phyloP scores from a whole-genome alignment of 2,888 invertebrate species.

The Orthonychiurus folsomi region DNA sequence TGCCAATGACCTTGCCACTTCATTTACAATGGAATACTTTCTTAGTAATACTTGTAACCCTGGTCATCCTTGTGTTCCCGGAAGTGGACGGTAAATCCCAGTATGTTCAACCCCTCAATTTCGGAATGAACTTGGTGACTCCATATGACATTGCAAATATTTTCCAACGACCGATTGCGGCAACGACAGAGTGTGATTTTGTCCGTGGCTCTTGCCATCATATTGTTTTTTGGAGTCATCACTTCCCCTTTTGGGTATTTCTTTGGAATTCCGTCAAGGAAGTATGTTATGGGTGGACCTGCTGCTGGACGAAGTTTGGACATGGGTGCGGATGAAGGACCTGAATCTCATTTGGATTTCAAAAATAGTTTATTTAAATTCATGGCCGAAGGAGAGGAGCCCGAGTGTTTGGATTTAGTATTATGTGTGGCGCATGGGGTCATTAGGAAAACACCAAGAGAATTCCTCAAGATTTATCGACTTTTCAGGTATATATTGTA shows the following conservation, averaged over 20 bases:
- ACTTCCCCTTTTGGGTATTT: slow-evolving; percentile 39
- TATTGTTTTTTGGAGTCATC: slow-evolving; percentile 38
- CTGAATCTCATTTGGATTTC: neutral
- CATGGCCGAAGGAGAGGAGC: neutral
- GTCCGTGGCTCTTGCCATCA: slow-evolving; percentile 21
- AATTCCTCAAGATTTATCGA: neutral
- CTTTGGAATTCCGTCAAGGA: slow-evolving; percentile 39
- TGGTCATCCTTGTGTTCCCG: no score
- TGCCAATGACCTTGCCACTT: no score
- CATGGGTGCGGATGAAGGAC: neutral
- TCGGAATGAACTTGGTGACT: slow-evolving; percentile 35
- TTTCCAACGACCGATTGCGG: slow-evolving; percentile 30
- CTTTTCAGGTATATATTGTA: neutral
- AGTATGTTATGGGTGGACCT: slow-evolving; percentile 33
- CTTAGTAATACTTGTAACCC: no score
- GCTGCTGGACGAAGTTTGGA: neutral
- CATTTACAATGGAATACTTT: no score
- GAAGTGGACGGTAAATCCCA: no score
- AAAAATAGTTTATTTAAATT: neutral
- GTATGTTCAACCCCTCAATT: slow-evolving; percentile 34
- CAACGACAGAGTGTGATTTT: slow-evolving; percentile 16
- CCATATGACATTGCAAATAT: slow-evolving; percentile 38
- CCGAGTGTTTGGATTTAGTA: neutral
- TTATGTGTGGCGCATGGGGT: neutral
- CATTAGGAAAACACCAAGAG: neutral